Percentiles rank a stretch among this genome's conserved stretches.
phyloP scores from a whole-genome alignment of 1,140 invertebrate species.

The Trichonephila clavipes region DNA sequence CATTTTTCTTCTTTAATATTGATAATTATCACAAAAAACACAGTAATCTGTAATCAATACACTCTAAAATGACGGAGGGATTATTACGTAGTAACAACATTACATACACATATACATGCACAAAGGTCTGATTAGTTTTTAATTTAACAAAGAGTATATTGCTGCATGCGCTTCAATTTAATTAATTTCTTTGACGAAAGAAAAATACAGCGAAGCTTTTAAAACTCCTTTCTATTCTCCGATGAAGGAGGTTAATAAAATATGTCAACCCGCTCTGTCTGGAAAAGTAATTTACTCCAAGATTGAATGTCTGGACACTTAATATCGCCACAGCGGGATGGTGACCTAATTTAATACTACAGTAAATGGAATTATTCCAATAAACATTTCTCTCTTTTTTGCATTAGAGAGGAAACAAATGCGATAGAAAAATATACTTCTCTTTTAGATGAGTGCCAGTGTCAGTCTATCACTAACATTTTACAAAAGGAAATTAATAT shows the following conservation, averaged over 20 bases:
- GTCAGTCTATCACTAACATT: background rate
- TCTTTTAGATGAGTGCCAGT: background rate
- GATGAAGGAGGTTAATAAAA: slow-evolving; percentile 11
- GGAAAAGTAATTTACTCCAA: slow-evolving; percentile 14
- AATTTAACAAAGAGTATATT: background rate
- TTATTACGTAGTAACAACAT: too few relatives aligned
- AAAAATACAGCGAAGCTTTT: background rate
- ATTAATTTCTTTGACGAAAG: background rate
- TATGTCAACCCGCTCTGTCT: slow-evolving; percentile 25
- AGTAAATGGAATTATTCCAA: background rate
- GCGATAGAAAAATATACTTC: background rate
- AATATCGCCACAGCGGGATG: slow-evolving; percentile 6
- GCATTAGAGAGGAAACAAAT: background rate
- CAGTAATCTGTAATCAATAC: too few relatives aligned
- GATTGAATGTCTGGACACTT: slow-evolving; percentile 34
- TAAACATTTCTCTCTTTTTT: background rate
- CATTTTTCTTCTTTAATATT: too few relatives aligned
- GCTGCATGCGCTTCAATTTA: background rate
- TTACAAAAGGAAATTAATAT: too few relatives aligned
- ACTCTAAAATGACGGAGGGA: too few relatives aligned
- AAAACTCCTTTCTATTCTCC: background rate
- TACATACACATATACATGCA: too few relatives aligned
- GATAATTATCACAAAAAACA: too few relatives aligned
- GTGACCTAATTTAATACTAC: slow-evolving; percentile 35
- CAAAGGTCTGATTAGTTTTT: background rate